These are phyloP conservation scores for Phoebastria nigripes DNA, from an alignment of 2,797 vertebrate species.

Conservation along the genomic window DNA sequence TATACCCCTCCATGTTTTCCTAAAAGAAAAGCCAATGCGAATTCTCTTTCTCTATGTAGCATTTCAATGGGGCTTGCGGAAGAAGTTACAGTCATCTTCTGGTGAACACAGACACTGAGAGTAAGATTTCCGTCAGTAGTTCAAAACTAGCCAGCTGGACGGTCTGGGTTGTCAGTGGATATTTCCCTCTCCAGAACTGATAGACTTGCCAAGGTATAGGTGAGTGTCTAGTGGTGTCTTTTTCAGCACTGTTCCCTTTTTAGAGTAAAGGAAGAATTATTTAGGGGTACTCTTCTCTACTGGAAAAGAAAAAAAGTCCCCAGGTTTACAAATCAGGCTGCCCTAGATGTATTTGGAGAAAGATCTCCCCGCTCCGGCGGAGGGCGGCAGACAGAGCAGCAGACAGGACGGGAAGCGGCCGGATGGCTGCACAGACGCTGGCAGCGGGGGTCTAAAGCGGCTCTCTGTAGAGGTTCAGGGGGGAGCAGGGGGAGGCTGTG, in stretches of 20 bases:
- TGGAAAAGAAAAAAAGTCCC: neutral
- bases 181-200: neutral
- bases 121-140: neutral
- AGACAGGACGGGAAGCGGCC: accelerated
- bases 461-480: neutral
- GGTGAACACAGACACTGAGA: neutral
- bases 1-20: neutral
- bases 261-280: neutral
- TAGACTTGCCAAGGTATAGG: neutral
- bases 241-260: neutral
- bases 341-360: neutral
- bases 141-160: neutral
- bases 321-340: neutral
- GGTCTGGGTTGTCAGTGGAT: neutral
- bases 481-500: neutral
- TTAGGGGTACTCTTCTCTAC: neutral
- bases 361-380: accelerated
- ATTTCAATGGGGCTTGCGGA: neutral
- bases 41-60: neutral
- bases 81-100: neutral
- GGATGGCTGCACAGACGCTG: neutral
- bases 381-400: neutral
- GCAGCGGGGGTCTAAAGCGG: accelerated
- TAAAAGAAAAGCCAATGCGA: neutral
- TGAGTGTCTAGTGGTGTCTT: neutral